phyloP scores from a whole-genome alignment of 2,113 vertebrate species.

The Grus americana region DNA sequence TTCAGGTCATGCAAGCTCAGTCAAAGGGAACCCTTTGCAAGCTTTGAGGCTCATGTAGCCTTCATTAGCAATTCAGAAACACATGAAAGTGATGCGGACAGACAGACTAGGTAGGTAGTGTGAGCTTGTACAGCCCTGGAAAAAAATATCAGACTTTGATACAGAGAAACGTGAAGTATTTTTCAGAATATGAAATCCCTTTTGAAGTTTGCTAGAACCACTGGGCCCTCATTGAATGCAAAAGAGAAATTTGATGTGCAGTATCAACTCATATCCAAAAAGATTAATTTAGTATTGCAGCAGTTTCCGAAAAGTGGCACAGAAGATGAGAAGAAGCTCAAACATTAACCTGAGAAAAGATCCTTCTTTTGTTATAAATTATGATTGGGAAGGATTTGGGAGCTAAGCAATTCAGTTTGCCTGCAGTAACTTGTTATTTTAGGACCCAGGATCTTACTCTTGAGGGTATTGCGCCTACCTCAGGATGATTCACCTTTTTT shows the following conservation, averaged over 20 bases:
- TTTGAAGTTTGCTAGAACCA: constrained; percentile 54
- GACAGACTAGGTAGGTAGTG: not conserved
- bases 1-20: not conserved
- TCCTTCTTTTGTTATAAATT: constrained; percentile 45
- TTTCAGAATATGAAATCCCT: constrained; percentile 49
- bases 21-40: not conserved
- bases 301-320: constrained; percentile 42
- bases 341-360: constrained; percentile 43
- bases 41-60: not conserved
- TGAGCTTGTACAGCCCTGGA: not conserved
- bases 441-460: not conserved
- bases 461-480: not conserved
- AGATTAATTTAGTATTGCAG: constrained; percentile 51
- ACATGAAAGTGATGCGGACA: constrained; percentile 3
- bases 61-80: constrained; percentile 14
- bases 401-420: constrained; percentile 41
- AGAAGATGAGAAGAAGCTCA: constrained; percentile 48
- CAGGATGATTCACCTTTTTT: not conserved
- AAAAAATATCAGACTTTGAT: constrained; percentile 16
- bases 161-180: constrained; percentile 18
- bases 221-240: constrained; percentile 16
- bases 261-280: constrained; percentile 36
- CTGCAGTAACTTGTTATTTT: not conserved
- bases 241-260: constrained; percentile 45
- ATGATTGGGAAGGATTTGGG: constrained; percentile 20